Base-by-base conservation (phyloP, 2,113 vertebrate species). In the Muntiacus reevesi region DNA sequence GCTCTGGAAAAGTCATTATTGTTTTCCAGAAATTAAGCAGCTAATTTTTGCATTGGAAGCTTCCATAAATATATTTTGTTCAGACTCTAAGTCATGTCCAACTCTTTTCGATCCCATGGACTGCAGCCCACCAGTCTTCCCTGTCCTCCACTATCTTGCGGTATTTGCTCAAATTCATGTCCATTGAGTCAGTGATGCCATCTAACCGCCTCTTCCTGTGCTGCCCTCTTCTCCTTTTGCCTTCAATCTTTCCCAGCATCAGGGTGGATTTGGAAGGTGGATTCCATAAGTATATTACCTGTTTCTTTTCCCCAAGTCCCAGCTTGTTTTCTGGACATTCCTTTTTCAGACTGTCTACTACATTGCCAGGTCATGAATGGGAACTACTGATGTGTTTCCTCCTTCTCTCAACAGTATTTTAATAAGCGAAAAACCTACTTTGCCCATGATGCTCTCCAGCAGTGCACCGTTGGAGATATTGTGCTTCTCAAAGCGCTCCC, bases 351-450 rank as follows among this genome's bases (percentile, higher is more conserved):
- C 15, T 86, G 30, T 76, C 0, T 67, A 55, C 10, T 40, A 14
- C 28, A 2, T 8, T 64, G 27, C 54, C 79, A 45, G 40, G 7
- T 59, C 40, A 28, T 43, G 8, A 14, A 13, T 76, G 54, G 60
- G 10, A 93, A 47, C 67, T 54, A 55, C 83, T 64, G 15, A 93
- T 83, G 30, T 84, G 78, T 36, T 57, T 43, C 14, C 91, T 90
- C 87, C 43, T 78, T 97, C 74, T 94, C 50, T 97, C 96, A 43
- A 15, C 98, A 99, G 99, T 99, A 99, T 98, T 99, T 99, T 98
- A 99, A 99, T 99, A 99, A 99, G 98, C 98, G 99, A 89, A 99
- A 99, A 98, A 99, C 99, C 0, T 99, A 99, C 97, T 99, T 99
- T 98, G 99, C 99, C 82, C 99, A 99, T 0, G 99, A 99, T 92